Conservation (phyloP, 2,888 invertebrate species). For the Perithous albicinctus region DNA sequence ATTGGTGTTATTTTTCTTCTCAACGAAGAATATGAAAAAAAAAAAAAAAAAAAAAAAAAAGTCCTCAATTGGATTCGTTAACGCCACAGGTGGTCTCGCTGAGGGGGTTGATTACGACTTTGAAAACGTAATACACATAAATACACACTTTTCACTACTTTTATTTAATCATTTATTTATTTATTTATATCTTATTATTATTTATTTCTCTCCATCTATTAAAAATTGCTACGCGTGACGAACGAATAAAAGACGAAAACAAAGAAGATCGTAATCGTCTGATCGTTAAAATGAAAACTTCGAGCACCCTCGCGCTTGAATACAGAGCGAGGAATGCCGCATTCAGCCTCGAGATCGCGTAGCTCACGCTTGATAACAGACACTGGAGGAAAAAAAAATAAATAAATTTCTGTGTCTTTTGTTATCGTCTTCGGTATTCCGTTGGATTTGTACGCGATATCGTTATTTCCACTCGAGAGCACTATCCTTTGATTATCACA, state of each 20-base stretch:
- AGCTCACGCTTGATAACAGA: conserved; percentile 1
- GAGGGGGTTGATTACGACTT: conserved; percentile 49
- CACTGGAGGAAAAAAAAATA: conserved; percentile 20
- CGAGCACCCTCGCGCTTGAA: conserved; percentile 12
- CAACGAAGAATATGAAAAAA: conserved; percentile 28
- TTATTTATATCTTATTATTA: not conserved
- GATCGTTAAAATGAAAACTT: not conserved
- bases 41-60: too few relatives aligned
- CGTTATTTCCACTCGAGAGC: conserved; percentile 15
- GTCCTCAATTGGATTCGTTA: conserved; percentile 42
- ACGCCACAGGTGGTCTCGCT: conserved; percentile 34
- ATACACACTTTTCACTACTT: not conserved
- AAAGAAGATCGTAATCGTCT: not conserved
- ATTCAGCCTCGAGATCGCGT: conserved; percentile 1
- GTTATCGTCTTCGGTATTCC: conserved; percentile 53
- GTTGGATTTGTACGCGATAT: conserved; percentile 28
- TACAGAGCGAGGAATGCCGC: conserved; percentile 19
- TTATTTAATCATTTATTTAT: not conserved
- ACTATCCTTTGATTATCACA: conserved; percentile 39
- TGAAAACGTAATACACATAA: not conserved
- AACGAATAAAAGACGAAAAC: not conserved
- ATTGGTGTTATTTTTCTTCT: conserved; percentile 15
- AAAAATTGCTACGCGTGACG: not conserved
- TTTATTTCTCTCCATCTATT: not conserved
- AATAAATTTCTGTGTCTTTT: conserved; percentile 44